Conservation (phyloP, 2,113 vertebrate genomes). For the Egretta garzetta region DNA sequence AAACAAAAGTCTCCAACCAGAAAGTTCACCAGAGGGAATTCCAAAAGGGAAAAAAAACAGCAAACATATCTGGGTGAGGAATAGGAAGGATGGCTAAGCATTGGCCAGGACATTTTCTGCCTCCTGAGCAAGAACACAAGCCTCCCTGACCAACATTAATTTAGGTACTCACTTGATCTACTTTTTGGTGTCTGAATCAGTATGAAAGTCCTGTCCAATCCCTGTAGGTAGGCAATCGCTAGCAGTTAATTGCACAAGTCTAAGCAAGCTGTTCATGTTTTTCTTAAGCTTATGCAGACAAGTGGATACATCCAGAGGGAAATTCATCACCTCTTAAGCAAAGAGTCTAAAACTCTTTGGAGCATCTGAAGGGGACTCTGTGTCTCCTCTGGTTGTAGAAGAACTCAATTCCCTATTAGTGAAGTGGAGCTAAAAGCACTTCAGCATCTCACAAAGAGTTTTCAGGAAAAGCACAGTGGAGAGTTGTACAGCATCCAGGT, state of each 20-base stretch:
- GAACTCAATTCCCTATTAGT: not conserved
- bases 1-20: not conserved
- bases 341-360: not conserved
- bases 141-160: not conserved
- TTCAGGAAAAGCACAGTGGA: not conserved
- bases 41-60: not conserved
- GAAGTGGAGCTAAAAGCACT: not conserved
- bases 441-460: not conserved
- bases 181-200: not conserved
- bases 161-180: not conserved
- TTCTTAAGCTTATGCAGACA: not conserved
- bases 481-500: not conserved
- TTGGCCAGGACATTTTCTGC: not conserved
- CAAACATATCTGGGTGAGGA: not conserved
- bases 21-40: not conserved
- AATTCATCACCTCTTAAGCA: not conserved
- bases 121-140: not conserved
- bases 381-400: not conserved
- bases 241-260: not conserved
- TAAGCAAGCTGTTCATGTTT: not conserved
- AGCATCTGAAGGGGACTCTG: not conserved
- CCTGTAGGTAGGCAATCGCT: not conserved
- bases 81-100: not conserved
- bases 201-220: not conserved
- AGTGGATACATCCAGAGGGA: not conserved